Evolutionary conservation across 2,113 vertebrate genomes (phyloP).

Genomic region (Morphnarchus princeps): DNA sequence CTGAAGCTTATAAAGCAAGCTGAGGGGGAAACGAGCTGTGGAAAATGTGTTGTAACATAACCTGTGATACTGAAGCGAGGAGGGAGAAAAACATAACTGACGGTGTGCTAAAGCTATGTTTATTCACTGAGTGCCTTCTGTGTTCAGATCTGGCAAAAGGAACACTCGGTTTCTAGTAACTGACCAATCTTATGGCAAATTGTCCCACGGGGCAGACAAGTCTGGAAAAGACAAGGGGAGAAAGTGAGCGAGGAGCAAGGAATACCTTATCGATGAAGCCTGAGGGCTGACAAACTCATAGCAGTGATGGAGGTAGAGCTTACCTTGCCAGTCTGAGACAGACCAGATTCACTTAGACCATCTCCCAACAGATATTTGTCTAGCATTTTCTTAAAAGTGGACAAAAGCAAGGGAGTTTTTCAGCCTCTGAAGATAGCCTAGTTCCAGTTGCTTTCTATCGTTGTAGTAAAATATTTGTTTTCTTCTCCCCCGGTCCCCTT

Average conservation of each 20-base stretch:
- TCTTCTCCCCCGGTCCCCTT: not conserved
- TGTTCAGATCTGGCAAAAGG: not conserved
- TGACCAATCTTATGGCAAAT: not conserved
- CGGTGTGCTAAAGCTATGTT: not conserved
- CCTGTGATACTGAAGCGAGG: not conserved
- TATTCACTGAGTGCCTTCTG: not conserved
- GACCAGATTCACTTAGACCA: not conserved
- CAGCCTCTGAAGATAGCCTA: not conserved
- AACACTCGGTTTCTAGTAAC: not conserved
- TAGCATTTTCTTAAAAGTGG: not conserved
- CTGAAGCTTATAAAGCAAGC: not conserved
- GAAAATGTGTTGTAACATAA: not conserved
- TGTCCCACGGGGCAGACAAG: not conserved
- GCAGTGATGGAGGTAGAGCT: not conserved
- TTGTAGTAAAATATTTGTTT: not conserved
- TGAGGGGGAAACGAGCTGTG: not conserved
- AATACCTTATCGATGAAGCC: rapidly evolving
- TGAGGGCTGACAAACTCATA: not conserved
- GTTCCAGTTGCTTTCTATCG: not conserved
- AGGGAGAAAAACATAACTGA: not conserved
- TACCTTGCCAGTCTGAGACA: not conserved
- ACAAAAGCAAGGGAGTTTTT: not conserved
- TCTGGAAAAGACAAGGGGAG: not conserved
- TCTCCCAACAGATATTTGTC: not conserved
- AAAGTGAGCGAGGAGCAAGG: not conserved